Evolutionary conservation across 2,888 invertebrate genomes (phyloP), one percentile per base, ranked within the genome.

Genomic region (Cheilosia soror): DNA sequence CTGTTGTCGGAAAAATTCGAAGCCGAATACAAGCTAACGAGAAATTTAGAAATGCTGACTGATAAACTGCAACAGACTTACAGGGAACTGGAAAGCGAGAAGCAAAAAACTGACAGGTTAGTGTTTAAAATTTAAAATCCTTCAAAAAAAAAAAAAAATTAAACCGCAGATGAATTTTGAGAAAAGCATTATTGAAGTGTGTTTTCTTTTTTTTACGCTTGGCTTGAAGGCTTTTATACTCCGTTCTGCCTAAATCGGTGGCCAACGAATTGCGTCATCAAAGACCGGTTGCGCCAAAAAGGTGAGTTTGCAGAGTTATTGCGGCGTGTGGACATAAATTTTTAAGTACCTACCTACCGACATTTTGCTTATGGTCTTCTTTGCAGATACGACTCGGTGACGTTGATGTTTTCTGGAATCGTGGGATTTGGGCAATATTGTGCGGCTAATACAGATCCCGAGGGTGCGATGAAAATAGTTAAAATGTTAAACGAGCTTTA

Each of bases 1-100:
- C 94, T 99, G 89, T 96, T 98, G 94, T 98, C 98, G 6, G 98
- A 98, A 92, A 98, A 98, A 92, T 98, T 98, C 91, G 98, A 98
- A 92, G 98, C 98, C 0, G 98, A 98, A 92, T 98, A 98, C 93
- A 98, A 98, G 91, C 93, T 98, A 88, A 98, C 98, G 0, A 96
- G 97, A 90, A 98, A 97, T 92, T 93, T 99, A 89, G 98, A 98
- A 93, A 95, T 98, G 83, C 94, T 98, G 11, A 98, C 98, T 27
- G 98, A 98, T 90, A 98, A 98, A 92, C 93, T 98, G 81, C 98
- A 98, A 91, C 97, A 98, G 92, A 98, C 98, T 0, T 97, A 98
- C 93, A 93, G 98, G 83, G 98, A 98, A 91, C 93, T 98, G 89
- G 98, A 98, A 89, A 95, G 96, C 51, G 98, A 98, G 93, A 98